A percentile compares a stretch with the other conserved stretches of the same genome.
Evolutionary conservation across 2,888 invertebrate species (phyloP).

Genomic region (Agrotis puta): DNA sequence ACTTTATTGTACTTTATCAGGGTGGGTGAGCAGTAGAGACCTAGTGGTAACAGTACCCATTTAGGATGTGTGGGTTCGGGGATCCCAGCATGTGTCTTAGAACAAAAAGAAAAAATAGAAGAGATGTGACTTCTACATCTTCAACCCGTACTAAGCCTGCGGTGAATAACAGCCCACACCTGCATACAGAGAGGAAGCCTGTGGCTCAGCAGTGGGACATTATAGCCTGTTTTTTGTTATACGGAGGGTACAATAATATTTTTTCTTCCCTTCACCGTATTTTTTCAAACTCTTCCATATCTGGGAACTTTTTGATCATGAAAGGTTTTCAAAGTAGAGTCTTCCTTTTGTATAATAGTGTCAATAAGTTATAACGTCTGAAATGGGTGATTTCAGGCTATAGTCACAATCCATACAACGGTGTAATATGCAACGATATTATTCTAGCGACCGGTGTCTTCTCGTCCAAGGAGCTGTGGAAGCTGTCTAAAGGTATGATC

Average conservation of each 20-base stretch:
- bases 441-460: conserved; percentile 99
- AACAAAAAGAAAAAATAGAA: not conserved
- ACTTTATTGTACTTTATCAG: too few species aligned
- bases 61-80: too few species aligned
- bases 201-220: not conserved
- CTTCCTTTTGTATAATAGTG: conserved; percentile 28
- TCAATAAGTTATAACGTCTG: conserved; percentile 71
- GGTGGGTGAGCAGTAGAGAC: too few species aligned
- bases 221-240: not conserved
- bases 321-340: not conserved
- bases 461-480: conserved; percentile 99
- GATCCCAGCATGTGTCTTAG: too few species aligned
- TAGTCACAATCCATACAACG: conserved; percentile 99
- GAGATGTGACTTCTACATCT: not conserved
- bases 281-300: too few species aligned
- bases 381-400: conserved; percentile 92
- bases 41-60: too few species aligned
- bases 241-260: not conserved
- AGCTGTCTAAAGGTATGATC: conserved; percentile 97
- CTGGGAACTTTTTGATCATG: not conserved
- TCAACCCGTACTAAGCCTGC: not conserved
- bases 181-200: not conserved
- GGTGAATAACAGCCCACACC: not conserved
- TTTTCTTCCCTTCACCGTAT: not conserved
- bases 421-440: conserved; percentile 99